A percentile compares a stretch with the other conserved stretches of the same genome.
These are phyloP conservation scores for Palythoa grandiflora DNA, from an alignment of 92 coral and sea anemone genomes.

Conservation along the genomic window DNA sequence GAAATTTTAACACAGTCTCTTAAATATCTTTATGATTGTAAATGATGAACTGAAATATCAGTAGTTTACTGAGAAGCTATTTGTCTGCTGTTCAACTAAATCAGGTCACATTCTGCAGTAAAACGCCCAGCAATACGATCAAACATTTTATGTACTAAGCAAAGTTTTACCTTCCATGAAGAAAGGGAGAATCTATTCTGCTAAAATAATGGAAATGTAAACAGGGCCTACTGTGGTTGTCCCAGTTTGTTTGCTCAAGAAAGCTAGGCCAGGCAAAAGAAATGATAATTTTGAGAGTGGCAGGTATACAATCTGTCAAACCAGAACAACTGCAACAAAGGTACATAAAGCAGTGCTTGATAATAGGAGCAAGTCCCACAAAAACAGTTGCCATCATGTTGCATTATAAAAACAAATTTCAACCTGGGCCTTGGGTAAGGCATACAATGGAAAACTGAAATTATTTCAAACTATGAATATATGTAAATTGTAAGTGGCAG, in stretches of 20 bases:
- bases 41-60: too few relatives aligned
- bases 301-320: constrained; percentile 16
- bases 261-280: constrained; percentile 18
- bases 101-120: background rate
- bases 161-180: background rate
- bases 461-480: background rate
- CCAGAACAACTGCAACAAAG: constrained; percentile 50
- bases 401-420: background rate
- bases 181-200: background rate
- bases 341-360: constrained; percentile 26
- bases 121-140: background rate
- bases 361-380: constrained; percentile 35
- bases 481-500: background rate
- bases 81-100: background rate
- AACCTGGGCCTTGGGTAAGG: constrained; percentile 27
- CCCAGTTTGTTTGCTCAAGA: constrained; percentile 39
- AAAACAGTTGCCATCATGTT: constrained; percentile 4
- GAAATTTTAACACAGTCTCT: too few relatives aligned
- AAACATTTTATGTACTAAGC: background rate
- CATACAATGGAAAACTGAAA: constrained; percentile 11
- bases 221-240: constrained; percentile 25
- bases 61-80: too few relatives aligned
- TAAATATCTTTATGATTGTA: too few relatives aligned
- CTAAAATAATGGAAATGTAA: constrained; percentile 13
- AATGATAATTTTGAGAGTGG: constrained; percentile 1